phyloP scores from a whole-genome alignment of 2,797 vertebrate genomes.

The Allobates femoralis region DNA sequence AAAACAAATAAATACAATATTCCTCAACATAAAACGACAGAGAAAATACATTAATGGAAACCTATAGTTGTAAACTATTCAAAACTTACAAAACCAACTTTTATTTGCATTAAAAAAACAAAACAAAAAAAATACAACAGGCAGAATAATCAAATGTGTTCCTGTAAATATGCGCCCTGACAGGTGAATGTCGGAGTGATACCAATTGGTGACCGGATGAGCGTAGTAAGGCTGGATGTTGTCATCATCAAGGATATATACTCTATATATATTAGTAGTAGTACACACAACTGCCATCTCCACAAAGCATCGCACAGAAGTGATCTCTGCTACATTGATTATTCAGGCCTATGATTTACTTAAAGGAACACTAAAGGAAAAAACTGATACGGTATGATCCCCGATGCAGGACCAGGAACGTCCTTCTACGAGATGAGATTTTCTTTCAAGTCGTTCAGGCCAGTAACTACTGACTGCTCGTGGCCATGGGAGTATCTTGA shows the following conservation, averaged over 20 bases:
- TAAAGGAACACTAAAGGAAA: background rate
- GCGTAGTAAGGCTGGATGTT: no score
- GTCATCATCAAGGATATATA: no score
- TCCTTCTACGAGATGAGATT: no score
- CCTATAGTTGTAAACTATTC: background rate
- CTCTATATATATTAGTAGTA: background rate
- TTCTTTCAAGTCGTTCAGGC: background rate
- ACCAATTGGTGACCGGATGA: no score
- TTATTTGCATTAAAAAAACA: background rate
- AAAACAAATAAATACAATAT: no score
- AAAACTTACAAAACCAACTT: constrained; percentile 8
- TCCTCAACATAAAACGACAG: no score
- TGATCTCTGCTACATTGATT: background rate
- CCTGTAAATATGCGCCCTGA: no score
- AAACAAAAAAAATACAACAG: background rate
- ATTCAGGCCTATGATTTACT: background rate
- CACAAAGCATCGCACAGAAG: background rate
- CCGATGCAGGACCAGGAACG: background rate
- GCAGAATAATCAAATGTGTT: background rate
- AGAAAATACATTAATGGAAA: background rate
- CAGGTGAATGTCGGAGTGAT: no score
- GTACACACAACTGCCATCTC: background rate
- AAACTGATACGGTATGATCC: background rate
- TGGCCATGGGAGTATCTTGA: constrained; percentile 83
- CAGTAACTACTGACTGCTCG: constrained; percentile 76